phyloP scores from a whole-genome alignment of 2,888 invertebrate species.

The Temnothorax rugatulus region DNA sequence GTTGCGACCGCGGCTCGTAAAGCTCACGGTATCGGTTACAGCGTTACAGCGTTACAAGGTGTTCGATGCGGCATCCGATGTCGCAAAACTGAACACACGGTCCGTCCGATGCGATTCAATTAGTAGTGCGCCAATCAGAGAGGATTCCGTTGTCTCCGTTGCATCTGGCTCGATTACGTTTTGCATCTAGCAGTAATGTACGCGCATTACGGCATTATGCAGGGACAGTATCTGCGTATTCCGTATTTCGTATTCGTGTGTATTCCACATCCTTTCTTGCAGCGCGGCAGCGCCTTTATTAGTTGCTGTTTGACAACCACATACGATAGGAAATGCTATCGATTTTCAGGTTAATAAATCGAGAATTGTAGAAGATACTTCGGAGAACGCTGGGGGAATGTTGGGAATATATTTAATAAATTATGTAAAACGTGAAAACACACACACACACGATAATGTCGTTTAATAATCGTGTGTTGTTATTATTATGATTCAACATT shows the following conservation, averaged over 20 bases:
- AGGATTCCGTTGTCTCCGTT: conserved; percentile 65
- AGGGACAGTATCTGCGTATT: conserved; percentile 28
- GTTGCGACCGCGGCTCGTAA: conserved; percentile 64
- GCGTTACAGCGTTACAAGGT: conserved; percentile 62
- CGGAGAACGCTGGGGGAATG: not conserved
- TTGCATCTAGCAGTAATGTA: conserved; percentile 36
- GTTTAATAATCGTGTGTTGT: no score
- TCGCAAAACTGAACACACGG: conserved; percentile 61
- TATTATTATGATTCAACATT: conserved; percentile 3
- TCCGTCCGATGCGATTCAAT: conserved; percentile 62
- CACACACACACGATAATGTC: no score
- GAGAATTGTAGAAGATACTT: not conserved
- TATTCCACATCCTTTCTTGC: not conserved
- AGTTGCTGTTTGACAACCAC: not conserved
- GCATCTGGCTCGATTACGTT: conserved; percentile 68
- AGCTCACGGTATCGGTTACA: conserved; percentile 67
- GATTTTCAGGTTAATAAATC: not conserved
- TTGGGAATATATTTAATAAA: not conserved
- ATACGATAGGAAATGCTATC: not conserved
- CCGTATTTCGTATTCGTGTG: not conserved
- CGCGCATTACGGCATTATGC: not conserved
- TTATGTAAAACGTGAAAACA: not conserved
- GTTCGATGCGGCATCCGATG: conserved; percentile 63
- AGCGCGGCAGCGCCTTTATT: not conserved
- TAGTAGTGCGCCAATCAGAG: conserved; percentile 75